phyloP scores from a whole-genome alignment of 2,888 invertebrate species.

The Pocota personata region DNA sequence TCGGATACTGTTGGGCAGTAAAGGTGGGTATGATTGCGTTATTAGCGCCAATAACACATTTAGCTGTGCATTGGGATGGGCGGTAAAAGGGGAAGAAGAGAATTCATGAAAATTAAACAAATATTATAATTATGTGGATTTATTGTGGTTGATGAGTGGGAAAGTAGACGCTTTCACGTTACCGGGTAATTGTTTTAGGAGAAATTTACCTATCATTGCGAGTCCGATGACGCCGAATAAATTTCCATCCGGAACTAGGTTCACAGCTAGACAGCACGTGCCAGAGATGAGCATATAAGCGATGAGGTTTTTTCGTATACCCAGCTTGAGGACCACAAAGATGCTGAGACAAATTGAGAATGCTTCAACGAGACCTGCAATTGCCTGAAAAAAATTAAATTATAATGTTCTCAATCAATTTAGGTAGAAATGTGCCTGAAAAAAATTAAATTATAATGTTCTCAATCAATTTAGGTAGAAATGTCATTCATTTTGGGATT shows the following conservation, averaged over 20 bases:
- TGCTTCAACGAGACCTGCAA: slow-evolving; percentile 89
- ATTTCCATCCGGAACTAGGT: slow-evolving; percentile 84
- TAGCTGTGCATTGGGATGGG: slow-evolving; percentile 82
- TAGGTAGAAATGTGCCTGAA: no score
- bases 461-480: no score
- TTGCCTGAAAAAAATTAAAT: slow-evolving; percentile 79
- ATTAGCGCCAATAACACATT: slow-evolving; percentile 90
- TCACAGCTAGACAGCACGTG: slow-evolving; percentile 86
- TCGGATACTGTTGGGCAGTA: slow-evolving; percentile 89
- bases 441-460: no score
- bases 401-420: no score
- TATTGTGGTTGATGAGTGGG: slow-evolving; percentile 8
- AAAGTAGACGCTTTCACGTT: not conserved
- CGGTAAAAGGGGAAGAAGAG: not conserved
- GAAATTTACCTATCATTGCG: slow-evolving; percentile 86
- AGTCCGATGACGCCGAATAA: slow-evolving; percentile 87
- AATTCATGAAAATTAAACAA: slow-evolving; percentile 10
- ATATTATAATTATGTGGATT: slow-evolving; percentile 22
- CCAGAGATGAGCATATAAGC: slow-evolving; percentile 88
- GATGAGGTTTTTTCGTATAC: slow-evolving; percentile 88
- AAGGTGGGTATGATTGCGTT: slow-evolving; percentile 91
- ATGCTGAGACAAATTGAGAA: slow-evolving; percentile 90
- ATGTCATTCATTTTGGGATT: no score
- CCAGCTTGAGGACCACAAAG: slow-evolving; percentile 88
- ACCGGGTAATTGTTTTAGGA: not conserved